Evolutionary conservation across 2,797 vertebrate species (phyloP).

Genomic region (Enteromius treurensis): DNA sequence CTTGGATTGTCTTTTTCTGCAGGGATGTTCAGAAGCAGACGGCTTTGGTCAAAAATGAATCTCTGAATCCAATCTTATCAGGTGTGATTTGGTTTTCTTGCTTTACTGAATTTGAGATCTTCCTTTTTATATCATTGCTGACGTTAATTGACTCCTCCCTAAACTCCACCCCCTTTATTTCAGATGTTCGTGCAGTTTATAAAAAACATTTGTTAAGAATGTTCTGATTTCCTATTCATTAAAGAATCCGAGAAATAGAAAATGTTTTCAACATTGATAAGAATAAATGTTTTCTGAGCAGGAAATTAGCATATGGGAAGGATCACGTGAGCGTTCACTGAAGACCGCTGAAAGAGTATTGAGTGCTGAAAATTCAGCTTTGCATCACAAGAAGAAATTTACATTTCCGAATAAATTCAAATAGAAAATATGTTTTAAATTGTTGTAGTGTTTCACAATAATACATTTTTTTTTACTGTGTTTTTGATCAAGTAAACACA

Average conservation of each 20-base stretch:
- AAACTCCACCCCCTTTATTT: background rate
- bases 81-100: slow-evolving; percentile 73
- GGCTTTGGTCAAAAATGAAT: slow-evolving; percentile 91
- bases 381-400: background rate
- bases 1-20: slow-evolving; percentile 37
- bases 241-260: background rate
- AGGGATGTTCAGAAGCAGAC: slow-evolving; percentile 93
- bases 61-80: slow-evolving; percentile 88
- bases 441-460: background rate
- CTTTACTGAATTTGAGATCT: slow-evolving; percentile 8
- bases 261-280: background rate
- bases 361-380: background rate
- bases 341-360: background rate
- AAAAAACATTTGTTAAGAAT: too few relatives aligned
- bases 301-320: background rate
- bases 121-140: background rate
- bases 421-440: background rate
- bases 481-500: background rate
- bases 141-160: background rate
- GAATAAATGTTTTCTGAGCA: background rate
- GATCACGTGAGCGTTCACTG: background rate
- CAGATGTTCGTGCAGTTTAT: background rate
- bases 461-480: background rate
- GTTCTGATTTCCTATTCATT: background rate
- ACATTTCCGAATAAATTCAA: background rate